phyloP scores from a whole-genome alignment of 2,797 vertebrate species.

The Prunella strophiata region DNA sequence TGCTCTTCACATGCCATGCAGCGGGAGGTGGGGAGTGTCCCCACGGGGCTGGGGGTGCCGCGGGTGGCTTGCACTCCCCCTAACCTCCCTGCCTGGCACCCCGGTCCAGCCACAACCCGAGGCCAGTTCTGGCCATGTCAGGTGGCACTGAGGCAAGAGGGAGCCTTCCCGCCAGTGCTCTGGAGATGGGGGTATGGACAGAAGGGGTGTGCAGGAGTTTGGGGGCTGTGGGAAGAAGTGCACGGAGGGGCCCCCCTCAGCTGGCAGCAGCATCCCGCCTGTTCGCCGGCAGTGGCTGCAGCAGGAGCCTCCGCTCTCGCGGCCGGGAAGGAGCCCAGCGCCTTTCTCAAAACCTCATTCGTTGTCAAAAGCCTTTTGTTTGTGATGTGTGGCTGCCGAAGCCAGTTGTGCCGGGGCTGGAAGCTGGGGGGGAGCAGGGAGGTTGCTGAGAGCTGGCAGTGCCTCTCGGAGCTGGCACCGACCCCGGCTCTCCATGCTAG shows the following conservation, averaged over 20 bases:
- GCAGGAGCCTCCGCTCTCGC: background rate
- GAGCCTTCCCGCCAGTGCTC: background rate
- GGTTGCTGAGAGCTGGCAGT: constrained; percentile 40
- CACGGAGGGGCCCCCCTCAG: background rate
- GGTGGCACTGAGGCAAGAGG: background rate
- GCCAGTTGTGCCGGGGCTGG: constrained; percentile 24
- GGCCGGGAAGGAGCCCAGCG: background rate
- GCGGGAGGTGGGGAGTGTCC: background rate
- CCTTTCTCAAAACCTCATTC: background rate
- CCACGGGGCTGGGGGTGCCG: background rate
- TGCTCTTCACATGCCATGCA: background rate
- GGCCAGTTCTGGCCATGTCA: background rate
- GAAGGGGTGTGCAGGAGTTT: background rate
- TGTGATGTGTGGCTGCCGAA: background rate
- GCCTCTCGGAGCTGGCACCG: background rate
- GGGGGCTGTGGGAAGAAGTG: background rate
- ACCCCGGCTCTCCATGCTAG: background rate
- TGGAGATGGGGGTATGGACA: background rate
- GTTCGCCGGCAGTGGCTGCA: background rate
- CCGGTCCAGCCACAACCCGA: fast-evolving
- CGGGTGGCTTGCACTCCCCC: background rate
- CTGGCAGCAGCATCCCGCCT: background rate
- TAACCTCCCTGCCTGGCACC: fast-evolving
- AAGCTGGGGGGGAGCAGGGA: constrained; percentile 5
- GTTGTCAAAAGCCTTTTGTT: constrained; percentile 68